Evolutionary conservation across 2,113 vertebrate species (phyloP).

Genomic region (Phyllostomus discolor): DNA sequence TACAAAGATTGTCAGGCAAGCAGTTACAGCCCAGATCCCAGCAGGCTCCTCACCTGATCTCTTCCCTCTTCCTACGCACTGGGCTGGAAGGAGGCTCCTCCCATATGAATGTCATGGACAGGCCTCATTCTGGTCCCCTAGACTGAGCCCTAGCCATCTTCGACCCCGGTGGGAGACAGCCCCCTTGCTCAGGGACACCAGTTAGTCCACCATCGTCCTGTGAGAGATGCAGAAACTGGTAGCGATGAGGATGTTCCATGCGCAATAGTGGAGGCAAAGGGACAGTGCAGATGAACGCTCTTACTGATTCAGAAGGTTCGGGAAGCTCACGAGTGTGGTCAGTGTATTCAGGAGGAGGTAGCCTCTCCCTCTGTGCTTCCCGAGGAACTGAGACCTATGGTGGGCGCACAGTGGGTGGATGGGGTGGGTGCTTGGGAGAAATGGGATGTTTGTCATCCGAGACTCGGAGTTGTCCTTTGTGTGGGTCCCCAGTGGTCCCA

Average conservation of each 20-base stretch:
- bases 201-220: neutral
- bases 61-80: neutral
- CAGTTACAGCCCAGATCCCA: neutral
- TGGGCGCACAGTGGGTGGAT: neutral
- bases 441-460: neutral
- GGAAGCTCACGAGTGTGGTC: neutral
- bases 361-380: neutral
- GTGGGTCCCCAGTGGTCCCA: neutral
- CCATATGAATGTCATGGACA: neutral
- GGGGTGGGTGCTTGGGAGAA: neutral
- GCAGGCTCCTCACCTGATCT: neutral
- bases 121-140: neutral
- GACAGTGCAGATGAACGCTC: neutral
- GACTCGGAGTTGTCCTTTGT: neutral
- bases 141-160: neutral
- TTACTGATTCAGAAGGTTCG: neutral
- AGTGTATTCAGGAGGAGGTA: neutral
- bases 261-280: neutral
- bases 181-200: neutral
- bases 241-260: neutral
- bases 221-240: neutral
- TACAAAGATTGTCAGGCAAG: neutral
- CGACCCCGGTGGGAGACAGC: neutral
- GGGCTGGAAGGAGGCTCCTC: neutral
- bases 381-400: neutral